Base-by-base conservation (phyloP, 2,113 vertebrate genomes). In the Caranx ignobilis region DNA sequence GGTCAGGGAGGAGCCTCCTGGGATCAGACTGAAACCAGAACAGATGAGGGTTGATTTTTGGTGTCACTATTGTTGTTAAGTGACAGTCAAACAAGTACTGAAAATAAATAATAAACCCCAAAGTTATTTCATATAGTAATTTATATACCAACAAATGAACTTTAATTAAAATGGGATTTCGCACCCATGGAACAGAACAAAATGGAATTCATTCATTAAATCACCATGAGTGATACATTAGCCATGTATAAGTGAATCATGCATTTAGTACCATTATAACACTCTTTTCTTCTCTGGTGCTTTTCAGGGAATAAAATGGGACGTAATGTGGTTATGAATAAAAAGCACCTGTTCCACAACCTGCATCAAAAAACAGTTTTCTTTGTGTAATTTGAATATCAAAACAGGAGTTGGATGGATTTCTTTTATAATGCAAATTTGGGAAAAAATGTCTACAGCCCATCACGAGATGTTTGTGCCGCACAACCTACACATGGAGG, bases 1-100 rank as follows among this genome's bases (percentile, higher is more conserved):
- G 32, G 50, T 94, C 88, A 99, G 88, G 2, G 96, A 94, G 52
- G 94, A 79, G 31, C 95, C 95, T 2, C 54, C 77, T 0, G 56
- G 79, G 83, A 99, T 93, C 88, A 96, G 86, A 71, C 97, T 99
- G 92, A 52, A 68, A 83, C 18, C 56, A 67, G 34, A 39, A 69
- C 13, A 16, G 2, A 13, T 67, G 7, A 16, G 13, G 11, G 19
- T 8, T 82, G 6, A 1, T 54, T 37, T 37, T 71, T 21, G 11
- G 21, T 59, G 45, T 43, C 1, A 11, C 41, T 57, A 6, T 57
- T 26, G 5, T 5, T 13, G 31, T 32, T 32, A 57, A 57, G 8
- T 2, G 10, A 32, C 8, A 32, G 50, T 52, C 19, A n/a, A n/a
- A 52, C 50, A 50, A 48, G 15, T 52, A 52, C 9, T n/a, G 18